phyloP scores from a whole-genome alignment of 2,888 invertebrate genomes.

The Cryptus armator region DNA sequence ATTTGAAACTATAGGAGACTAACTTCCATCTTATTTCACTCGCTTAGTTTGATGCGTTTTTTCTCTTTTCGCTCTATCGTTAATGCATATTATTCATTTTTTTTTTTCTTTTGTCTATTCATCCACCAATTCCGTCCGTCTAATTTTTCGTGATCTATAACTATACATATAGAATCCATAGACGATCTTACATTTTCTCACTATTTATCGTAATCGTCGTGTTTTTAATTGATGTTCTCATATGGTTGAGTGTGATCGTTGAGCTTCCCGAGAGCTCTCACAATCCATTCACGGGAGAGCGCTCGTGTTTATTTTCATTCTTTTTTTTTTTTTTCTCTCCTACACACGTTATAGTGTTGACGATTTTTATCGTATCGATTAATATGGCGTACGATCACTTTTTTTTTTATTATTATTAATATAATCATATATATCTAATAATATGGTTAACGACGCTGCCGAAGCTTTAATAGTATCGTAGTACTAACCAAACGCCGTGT shows the following conservation, averaged over 20 bases:
- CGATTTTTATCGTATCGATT: conserved; percentile 55
- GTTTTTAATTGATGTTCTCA: conserved; percentile 50
- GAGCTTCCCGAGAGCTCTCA: conserved; percentile 62
- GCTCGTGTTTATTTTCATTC: conserved; percentile 38
- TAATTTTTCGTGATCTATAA: conserved; percentile 52
- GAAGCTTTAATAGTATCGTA: conserved; percentile 80
- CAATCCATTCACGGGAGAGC: conserved; percentile 47
- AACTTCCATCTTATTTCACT: conserved; percentile 52
- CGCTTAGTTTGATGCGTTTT: conserved; percentile 56
- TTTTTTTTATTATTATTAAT: conserved; percentile 14
- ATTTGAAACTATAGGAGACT: conserved; percentile 38
- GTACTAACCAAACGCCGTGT: conserved; percentile 81
- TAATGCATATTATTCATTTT: conserved; percentile 29
- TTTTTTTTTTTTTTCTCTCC: conserved; percentile 39
- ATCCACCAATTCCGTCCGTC: conserved; percentile 60
- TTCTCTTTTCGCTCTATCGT: conserved; percentile 19
- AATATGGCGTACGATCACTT: conserved; percentile 53
- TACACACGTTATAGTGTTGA: conserved; percentile 64
- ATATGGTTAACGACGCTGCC: conserved; percentile 77
- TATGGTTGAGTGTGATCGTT: conserved; percentile 56
- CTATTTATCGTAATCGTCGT: conserved; percentile 60
- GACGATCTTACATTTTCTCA: conserved; percentile 50
- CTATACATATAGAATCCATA: conserved; percentile 32
- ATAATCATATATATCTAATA: conserved; percentile 59
- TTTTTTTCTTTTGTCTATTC: conserved; percentile 37